Conservation (phyloP, 2,888 invertebrate genomes). For the Phania funesta region DNA sequence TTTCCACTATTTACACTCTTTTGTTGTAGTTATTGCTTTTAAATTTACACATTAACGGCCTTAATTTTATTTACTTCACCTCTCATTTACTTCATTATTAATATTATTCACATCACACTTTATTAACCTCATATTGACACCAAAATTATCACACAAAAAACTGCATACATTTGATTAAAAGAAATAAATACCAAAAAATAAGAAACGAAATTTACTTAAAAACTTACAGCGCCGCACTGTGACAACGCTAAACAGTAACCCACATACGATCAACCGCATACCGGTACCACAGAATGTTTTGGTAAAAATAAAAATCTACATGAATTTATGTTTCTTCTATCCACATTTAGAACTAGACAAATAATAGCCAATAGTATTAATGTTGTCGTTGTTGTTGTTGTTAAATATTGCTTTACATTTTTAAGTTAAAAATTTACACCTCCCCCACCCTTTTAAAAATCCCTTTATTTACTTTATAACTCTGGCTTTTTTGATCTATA, state of each 20-base stretch:
- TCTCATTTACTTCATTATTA: constrained; percentile 13
- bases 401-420: constrained; percentile 67
- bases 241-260: constrained; percentile 81
- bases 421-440: not conserved
- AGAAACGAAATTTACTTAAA: constrained; percentile 73
- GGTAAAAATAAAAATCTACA: constrained; percentile 74
- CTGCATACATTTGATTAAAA: constrained; percentile 55
- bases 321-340: constrained; percentile 47
- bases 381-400: constrained; percentile 42
- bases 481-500: not conserved
- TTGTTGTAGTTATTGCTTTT: not conserved
- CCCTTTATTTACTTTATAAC: not conserved
- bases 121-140: constrained; percentile 25
- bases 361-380: constrained; percentile 3
- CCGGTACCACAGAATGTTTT: constrained; percentile 81
- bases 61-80: not conserved
- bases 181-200: constrained; percentile 67
- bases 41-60: not conserved
- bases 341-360: constrained; percentile 27
- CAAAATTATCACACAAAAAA: constrained; percentile 32
- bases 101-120: constrained; percentile 31
- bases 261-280: constrained; percentile 81
- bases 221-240: constrained; percentile 81
- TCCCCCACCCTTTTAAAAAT: too few relatives aligned
- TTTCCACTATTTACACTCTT: not conserved